Conservation (phyloP, 2,113 vertebrate genomes). For the Chaetorhynchus papuensis region DNA sequence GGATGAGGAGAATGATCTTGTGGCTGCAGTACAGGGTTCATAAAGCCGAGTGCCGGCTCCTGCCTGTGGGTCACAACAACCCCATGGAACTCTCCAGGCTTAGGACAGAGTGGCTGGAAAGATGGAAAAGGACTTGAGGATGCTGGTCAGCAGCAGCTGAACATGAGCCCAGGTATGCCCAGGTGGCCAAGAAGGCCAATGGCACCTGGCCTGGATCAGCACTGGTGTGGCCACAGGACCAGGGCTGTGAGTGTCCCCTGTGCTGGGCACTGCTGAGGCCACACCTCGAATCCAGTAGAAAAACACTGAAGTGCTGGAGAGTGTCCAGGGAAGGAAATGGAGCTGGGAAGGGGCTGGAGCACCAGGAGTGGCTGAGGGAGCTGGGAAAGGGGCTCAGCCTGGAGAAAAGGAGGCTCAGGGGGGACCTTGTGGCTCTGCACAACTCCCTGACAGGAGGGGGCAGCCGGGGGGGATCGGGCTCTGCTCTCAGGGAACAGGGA, state of each 20-base stretch:
- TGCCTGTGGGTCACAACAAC: not conserved
- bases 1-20: conserved; percentile 10
- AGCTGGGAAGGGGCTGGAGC: not conserved
- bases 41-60: not conserved
- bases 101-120: not conserved
- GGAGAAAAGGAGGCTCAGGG: not conserved
- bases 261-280: not conserved
- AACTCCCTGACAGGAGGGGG: not conserved
- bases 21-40: not conserved
- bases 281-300: not conserved
- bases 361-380: accelerated
- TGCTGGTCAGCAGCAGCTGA: not conserved
- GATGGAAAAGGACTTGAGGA: not conserved
- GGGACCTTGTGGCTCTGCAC: not conserved
- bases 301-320: not conserved
- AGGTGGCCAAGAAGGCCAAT: not conserved
- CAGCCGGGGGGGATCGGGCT: accelerated
- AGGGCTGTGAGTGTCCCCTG: not conserved
- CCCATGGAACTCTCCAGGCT: not conserved
- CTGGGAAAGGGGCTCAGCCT: not conserved
- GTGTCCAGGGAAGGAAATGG: not conserved
- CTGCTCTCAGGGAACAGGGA: not conserved
- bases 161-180: not conserved
- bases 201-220: not conserved
- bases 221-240: not conserved